These are phyloP conservation scores for Orthochromis malagaraziensis DNA, from an alignment of 2,113 vertebrate genomes.

Conservation along the genomic window DNA sequence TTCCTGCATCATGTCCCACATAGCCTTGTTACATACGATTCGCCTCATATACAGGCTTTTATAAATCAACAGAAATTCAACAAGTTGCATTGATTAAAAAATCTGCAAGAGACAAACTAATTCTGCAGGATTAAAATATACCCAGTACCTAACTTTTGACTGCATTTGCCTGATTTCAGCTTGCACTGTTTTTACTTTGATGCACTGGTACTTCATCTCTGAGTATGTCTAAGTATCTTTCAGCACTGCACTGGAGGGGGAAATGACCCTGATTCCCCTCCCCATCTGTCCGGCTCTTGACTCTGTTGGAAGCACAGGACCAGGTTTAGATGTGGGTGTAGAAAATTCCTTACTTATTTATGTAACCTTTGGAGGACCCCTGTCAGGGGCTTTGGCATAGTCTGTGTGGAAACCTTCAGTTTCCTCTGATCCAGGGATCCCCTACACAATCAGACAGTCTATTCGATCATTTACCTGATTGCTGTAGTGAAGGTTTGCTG, in stretches of 20 bases:
- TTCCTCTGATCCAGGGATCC: slow-evolving; percentile 18
- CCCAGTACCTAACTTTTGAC: neutral
- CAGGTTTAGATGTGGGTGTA: slow-evolving; percentile 48
- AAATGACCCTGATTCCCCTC: neutral
- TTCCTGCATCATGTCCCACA: neutral
- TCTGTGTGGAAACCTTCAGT: slow-evolving; percentile 21
- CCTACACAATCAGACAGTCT: neutral
- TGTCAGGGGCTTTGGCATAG: neutral
- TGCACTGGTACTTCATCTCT: neutral
- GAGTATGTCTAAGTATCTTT: neutral
- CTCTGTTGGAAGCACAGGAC: neutral
- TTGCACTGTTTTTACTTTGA: neutral
- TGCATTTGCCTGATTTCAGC: neutral
- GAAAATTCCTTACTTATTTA: slow-evolving; percentile 66
- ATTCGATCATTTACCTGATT: neutral
- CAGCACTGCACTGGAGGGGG: neutral
- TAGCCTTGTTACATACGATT: fast-evolving
- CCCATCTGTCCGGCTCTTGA: neutral
- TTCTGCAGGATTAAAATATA: neutral
- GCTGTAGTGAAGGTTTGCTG: neutral
- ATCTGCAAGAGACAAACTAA: neutral
- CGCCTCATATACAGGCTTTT: fast-evolving
- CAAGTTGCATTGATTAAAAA: neutral
- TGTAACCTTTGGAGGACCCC: slow-evolving; percentile 48
- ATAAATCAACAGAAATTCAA: neutral